Evolutionary conservation across 1,140 invertebrate genomes (phyloP).

Genomic region (Apolygus lucorum): DNA sequence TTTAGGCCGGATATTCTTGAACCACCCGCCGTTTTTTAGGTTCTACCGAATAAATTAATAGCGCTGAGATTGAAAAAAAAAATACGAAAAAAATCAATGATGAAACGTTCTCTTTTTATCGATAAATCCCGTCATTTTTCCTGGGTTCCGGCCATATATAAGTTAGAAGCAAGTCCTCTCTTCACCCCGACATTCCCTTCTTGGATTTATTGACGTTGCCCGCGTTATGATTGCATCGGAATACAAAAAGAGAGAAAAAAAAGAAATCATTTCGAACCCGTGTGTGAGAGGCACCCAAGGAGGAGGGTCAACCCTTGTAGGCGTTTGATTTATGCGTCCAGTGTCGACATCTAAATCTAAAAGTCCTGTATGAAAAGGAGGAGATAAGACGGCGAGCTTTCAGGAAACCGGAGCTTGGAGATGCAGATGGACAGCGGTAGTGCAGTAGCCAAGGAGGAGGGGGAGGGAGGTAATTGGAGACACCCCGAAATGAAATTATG

Average conservation of each 20-base stretch:
- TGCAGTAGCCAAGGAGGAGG: no score
- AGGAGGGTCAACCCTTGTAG: neutral
- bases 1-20: no score
- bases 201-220: neutral
- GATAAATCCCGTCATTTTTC: neutral
- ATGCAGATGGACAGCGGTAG: no score
- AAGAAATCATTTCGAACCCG: no score
- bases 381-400: constrained; percentile 9
- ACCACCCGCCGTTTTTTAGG: neutral
- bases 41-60: neutral
- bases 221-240: no score
- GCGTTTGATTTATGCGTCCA: constrained; percentile 11
- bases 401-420: no score
- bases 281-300: no score
- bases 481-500: no score
- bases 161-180: neutral
- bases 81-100: no score
- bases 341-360: constrained; percentile 8
- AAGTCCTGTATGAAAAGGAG: constrained; percentile 9
- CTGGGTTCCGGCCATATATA: neutral
- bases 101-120: neutral
- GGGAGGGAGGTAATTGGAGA: no score
- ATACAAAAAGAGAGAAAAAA: no score
- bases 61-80: no score
- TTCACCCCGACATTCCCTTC: neutral